Percentiles rank a stretch among this genome's conserved stretches.
Conservation (phyloP, 2,888 invertebrate genomes). For the Hyposoter didymator region DNA sequence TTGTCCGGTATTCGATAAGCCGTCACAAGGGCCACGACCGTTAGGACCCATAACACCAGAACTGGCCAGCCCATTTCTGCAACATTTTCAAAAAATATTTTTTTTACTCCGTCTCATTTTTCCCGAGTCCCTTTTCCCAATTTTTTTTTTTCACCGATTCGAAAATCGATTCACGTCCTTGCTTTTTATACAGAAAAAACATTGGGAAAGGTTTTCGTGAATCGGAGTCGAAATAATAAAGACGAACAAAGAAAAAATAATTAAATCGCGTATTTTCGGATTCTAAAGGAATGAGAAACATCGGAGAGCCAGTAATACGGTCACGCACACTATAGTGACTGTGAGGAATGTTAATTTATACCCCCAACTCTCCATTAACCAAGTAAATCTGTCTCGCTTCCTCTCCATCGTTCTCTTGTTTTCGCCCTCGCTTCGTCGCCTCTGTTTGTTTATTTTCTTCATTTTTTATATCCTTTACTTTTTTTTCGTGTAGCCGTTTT, state of each 20-base stretch:
- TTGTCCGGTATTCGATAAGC: slow-evolving; percentile 78
- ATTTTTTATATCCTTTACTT: slow-evolving; percentile 2
- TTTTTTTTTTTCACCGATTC: not conserved
- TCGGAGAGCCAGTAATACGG: slow-evolving; percentile 35
- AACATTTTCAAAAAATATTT: slow-evolving; percentile 31
- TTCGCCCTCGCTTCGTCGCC: slow-evolving; percentile 21
- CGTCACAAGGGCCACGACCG: slow-evolving; percentile 72
- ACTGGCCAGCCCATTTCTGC: slow-evolving; percentile 73
- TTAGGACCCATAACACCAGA: slow-evolving; percentile 72
- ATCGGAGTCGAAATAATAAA: not conserved
- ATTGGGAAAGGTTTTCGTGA: not conserved
- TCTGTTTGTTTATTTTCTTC: slow-evolving; percentile 46
- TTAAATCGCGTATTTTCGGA: not conserved
- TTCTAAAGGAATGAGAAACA: slow-evolving; percentile 7
- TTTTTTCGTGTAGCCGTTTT: slow-evolving; percentile 34
- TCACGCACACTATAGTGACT: slow-evolving; percentile 30
- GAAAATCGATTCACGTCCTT: not conserved
- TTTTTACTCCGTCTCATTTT: not conserved
- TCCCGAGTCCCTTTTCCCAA: not conserved
- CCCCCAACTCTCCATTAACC: slow-evolving; percentile 52
- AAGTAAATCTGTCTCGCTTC: slow-evolving; percentile 50
- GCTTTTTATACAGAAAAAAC: not conserved
- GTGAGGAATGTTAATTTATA: slow-evolving; percentile 69
- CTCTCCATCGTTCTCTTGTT: not conserved
- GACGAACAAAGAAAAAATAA: not conserved